Evolutionary conservation across 2,797 vertebrate species (phyloP).

Genomic region (Onychomys torridus): DNA sequence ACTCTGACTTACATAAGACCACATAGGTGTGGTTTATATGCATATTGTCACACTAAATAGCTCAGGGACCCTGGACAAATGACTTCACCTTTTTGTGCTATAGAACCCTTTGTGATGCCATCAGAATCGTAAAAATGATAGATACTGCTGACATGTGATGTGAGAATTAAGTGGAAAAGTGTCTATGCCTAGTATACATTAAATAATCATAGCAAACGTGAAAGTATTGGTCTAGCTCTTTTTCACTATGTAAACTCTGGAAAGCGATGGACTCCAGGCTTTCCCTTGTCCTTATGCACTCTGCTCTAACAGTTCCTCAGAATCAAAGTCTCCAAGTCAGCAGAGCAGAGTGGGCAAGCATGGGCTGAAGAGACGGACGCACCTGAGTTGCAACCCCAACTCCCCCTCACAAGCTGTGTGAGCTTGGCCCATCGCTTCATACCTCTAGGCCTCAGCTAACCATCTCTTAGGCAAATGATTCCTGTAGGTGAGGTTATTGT

Average conservation of each 20-base stretch:
- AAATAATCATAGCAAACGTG: neutral
- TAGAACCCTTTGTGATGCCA: neutral
- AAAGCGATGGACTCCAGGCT: neutral
- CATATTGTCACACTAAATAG: neutral
- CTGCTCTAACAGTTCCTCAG: neutral
- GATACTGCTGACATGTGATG: neutral
- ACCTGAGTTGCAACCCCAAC: neutral
- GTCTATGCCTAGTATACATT: neutral
- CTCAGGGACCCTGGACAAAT: conserved; percentile 15
- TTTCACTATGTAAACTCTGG: neutral
- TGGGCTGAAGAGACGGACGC: neutral
- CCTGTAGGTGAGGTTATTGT: too few species aligned
- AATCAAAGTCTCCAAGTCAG: neutral
- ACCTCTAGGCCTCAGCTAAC: neutral
- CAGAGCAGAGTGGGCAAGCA: neutral
- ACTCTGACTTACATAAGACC: neutral
- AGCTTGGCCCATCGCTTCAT: neutral
- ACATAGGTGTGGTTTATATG: neutral
- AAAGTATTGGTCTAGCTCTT: neutral
- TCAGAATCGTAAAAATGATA: neutral
- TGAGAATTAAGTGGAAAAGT: neutral
- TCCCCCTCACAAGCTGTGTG: neutral
- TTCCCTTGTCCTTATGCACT: neutral
- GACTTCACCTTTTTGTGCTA: neutral
- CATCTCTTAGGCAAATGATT: neutral